Conservation (phyloP, 2,888 invertebrate genomes). For the Lottia scabra region DNA sequence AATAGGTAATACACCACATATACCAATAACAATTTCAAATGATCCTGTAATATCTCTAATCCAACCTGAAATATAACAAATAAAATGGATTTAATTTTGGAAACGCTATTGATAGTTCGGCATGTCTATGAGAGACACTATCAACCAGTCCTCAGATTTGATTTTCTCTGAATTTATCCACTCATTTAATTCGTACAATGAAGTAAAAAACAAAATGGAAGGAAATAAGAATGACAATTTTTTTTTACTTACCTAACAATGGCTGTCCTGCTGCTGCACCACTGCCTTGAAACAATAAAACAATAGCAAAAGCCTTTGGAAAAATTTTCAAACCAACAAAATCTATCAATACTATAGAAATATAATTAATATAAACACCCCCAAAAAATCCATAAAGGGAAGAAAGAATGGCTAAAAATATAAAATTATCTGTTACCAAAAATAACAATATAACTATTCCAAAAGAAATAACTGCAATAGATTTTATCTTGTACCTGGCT, state of each 20-base stretch:
- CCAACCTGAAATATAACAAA: constrained; percentile 37
- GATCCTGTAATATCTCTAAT: constrained; percentile 36
- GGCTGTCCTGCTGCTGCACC: constrained; percentile 55
- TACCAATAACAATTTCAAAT: constrained; percentile 38
- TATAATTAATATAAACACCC: constrained; percentile 50
- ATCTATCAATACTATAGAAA: constrained; percentile 53
- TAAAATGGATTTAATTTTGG: neutral
- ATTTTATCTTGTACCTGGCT: constrained; percentile 49
- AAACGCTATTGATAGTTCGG: no score
- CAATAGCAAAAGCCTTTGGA: constrained; percentile 50
- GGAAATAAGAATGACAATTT: neutral
- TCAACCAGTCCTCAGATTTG: no score
- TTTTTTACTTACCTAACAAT: constrained; percentile 43
- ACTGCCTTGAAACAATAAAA: constrained; percentile 54
- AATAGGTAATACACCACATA: constrained; percentile 33
- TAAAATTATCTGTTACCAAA: constrained; percentile 36
- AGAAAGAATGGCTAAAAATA: constrained; percentile 45
- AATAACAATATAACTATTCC: constrained; percentile 46
- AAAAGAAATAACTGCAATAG: constrained; percentile 33
- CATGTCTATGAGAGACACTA: no score
- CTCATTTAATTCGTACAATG: no score
- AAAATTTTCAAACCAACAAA: constrained; percentile 49
- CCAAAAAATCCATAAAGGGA: constrained; percentile 57
- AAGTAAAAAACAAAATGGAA: neutral
- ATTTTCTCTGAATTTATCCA: no score